Conservation (phyloP, 1,140 invertebrate species). For the Ips nitidus region DNA sequence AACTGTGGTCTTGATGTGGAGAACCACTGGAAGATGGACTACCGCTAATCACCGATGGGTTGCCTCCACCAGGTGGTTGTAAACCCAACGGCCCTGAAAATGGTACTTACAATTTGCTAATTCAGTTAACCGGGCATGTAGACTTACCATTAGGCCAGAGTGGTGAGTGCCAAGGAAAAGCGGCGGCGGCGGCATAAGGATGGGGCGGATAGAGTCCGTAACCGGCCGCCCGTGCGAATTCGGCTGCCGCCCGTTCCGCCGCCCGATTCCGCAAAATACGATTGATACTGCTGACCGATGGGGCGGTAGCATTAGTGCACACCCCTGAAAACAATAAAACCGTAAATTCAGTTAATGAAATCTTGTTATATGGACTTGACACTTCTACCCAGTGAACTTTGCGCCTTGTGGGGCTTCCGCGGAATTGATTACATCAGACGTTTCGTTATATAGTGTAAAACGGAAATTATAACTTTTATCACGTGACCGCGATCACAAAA, state of each 20-base stretch:
- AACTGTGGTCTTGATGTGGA: conserved; percentile 58
- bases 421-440: no score
- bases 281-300: conserved; percentile 92
- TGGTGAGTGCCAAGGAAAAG: conserved; percentile 73
- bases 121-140: conserved; percentile 19
- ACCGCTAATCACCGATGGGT: conserved; percentile 54
- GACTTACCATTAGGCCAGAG: conserved; percentile 47
- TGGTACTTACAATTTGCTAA: background rate
- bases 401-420: conserved; percentile 1
- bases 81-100: conserved; percentile 49
- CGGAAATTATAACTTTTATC: no score
- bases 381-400: conserved; percentile 14
- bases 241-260: conserved; percentile 88
- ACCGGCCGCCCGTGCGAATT: conserved; percentile 87
- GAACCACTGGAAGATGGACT: conserved; percentile 54
- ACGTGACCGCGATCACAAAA: no score
- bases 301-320: conserved; percentile 87
- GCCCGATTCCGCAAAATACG: conserved; percentile 87
- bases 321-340: conserved; percentile 63
- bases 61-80: conserved; percentile 53
- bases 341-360: conserved; percentile 13
- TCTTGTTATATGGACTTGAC: conserved; percentile 3
- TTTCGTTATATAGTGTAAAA: no score
- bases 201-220: conserved; percentile 81
- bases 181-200: conserved; percentile 73